Conservation (phyloP, 2,113 vertebrate species). For the Lichenostomus cassidix region DNA sequence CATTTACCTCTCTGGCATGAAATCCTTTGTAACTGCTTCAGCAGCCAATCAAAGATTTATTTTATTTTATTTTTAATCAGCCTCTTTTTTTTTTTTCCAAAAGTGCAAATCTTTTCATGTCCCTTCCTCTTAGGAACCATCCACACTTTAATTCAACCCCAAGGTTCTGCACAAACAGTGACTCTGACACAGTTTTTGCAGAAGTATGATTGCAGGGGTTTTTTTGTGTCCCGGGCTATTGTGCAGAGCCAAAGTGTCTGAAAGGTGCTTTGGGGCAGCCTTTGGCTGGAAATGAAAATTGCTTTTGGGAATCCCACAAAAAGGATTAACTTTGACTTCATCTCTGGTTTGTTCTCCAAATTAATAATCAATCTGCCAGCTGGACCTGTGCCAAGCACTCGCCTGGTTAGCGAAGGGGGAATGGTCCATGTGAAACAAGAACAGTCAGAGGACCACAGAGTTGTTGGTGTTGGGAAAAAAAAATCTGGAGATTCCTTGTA, state of each 20-base stretch:
- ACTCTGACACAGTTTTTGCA: neutral
- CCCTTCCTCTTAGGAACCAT: neutral
- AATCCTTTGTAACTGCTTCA: neutral
- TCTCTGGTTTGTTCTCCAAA: conserved; percentile 60
- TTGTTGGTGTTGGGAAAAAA: neutral
- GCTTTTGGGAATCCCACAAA: conserved; percentile 68
- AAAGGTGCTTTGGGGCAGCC: conserved; percentile 25
- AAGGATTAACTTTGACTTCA: conserved; percentile 68
- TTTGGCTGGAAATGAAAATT: conserved; percentile 68
- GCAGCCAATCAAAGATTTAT: neutral
- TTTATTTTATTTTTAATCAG: neutral
- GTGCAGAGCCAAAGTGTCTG: conserved; percentile 23
- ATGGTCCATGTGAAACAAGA: neutral
- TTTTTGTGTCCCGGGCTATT: neutral
- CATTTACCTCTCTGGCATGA: neutral
- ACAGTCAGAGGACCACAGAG: neutral
- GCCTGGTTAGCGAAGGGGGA: neutral
- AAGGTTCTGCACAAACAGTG: neutral
- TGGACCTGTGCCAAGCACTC: neutral
- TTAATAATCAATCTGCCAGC: conserved; percentile 67
- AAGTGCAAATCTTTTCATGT: neutral
- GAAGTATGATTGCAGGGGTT: neutral
- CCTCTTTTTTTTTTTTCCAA: neutral
- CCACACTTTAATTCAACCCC: neutral
- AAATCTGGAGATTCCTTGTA: fast-evolving